A percentile compares a stretch with the other conserved stretches of the same genome.
Evolutionary conservation across 2,797 vertebrate genomes (phyloP).

Genomic region (Cichlasoma orientale): DNA sequence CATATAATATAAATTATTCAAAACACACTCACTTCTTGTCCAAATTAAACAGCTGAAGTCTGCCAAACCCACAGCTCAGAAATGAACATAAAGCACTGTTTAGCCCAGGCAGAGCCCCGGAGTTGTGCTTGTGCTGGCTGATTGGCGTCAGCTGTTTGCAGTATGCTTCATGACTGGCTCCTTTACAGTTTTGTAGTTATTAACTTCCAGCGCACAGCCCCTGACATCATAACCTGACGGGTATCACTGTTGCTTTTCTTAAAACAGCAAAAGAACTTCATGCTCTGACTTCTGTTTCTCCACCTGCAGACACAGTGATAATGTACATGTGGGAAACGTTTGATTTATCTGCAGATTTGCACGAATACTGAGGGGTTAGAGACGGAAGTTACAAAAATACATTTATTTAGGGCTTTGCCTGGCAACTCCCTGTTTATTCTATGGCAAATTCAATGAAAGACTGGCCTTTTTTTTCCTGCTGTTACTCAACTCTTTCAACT

Average conservation of each 20-base stretch:
- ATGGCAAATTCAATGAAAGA: constrained; percentile 60
- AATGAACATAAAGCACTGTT: not conserved
- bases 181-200: not conserved
- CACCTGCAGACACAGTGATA: not conserved
- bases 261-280: not conserved
- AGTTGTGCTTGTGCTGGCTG: not conserved
- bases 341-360: constrained; percentile 21
- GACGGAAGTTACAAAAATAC: constrained; percentile 55
- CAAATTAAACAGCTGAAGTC: constrained; percentile 11
- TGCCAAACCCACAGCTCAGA: not conserved
- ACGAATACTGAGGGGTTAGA: constrained; percentile 18
- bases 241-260: not conserved
- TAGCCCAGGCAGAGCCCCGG: not conserved
- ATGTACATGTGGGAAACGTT: constrained; percentile 4
- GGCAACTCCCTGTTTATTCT: constrained; percentile 68
- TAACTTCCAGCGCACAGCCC: not conserved
- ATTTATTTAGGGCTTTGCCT: constrained; percentile 41
- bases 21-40: not conserved
- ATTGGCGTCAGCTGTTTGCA: not conserved
- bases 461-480: constrained; percentile 20
- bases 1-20: not conserved
- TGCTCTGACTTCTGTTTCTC: not conserved
- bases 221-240: not conserved
- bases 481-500: constrained; percentile 17
- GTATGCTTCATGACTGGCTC: not conserved